Conservation (phyloP, 1,140 invertebrate genomes). For the Pseudobourletiella spinata region DNA sequence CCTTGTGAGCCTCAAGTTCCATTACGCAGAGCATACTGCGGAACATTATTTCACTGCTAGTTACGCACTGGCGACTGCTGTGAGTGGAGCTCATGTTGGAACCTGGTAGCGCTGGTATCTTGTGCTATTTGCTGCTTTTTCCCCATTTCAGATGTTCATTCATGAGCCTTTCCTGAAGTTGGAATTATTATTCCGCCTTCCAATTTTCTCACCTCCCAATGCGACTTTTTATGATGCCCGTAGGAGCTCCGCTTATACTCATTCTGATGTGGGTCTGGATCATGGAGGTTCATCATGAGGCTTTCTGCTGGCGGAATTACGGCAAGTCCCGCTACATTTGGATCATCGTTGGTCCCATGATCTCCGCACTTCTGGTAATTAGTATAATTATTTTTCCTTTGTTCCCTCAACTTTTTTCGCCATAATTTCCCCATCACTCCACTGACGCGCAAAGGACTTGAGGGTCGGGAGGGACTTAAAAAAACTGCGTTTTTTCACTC, state of each 20-base stretch:
- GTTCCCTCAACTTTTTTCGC: neutral
- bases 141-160: neutral
- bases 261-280: constrained; percentile 39
- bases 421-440: too few species aligned
- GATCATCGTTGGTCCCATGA: constrained; percentile 45
- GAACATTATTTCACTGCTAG: too few species aligned
- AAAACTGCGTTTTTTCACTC: neutral
- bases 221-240: too few species aligned
- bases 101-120: too few species aligned
- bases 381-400: neutral
- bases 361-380: constrained; percentile 43
- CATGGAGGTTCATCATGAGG: constrained; percentile 39
- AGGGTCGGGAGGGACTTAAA: neutral
- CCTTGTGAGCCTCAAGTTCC: too few species aligned
- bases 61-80: too few species aligned
- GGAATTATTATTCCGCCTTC: too few species aligned
- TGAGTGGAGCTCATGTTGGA: too few species aligned
- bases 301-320: constrained; percentile 44
- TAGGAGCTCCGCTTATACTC: constrained; percentile 44
- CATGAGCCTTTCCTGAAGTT: neutral
- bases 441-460: neutral
- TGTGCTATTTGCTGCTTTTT: too few species aligned
- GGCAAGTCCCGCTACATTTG: constrained; percentile 41
- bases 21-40: too few species aligned
- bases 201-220: too few species aligned